phyloP scores from a whole-genome alignment of 2,113 vertebrate genomes.

The Euleptes europaea region DNA sequence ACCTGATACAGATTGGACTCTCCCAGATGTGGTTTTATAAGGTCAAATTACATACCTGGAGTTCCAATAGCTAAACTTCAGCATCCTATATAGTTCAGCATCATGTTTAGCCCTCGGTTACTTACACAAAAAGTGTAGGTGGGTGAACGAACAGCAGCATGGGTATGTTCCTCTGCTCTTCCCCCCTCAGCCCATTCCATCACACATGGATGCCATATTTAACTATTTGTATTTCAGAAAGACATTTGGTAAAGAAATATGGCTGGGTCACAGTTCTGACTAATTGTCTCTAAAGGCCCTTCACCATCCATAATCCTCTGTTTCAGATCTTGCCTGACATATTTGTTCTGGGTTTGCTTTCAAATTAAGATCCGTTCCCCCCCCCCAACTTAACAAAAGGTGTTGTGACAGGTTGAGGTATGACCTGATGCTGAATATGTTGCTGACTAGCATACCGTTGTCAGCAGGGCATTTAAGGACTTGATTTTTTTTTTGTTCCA shows the following conservation, averaged over 20 bases:
- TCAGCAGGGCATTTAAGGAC: conserved; percentile 15
- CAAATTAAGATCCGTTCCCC: not conserved
- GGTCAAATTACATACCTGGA: too few relatives aligned
- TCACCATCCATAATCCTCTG: fast-evolving
- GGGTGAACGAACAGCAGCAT: too few relatives aligned
- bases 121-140: not conserved
- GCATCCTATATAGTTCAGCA: too few relatives aligned
- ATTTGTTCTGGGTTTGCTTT: not conserved
- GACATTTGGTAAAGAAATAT: not conserved
- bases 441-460: not conserved
- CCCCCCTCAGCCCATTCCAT: not conserved
- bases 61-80: too few relatives aligned
- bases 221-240: not conserved
- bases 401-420: conserved; percentile 3
- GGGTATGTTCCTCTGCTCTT: not conserved
- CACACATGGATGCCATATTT: not conserved
- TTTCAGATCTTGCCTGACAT: not conserved
- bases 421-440: not conserved
- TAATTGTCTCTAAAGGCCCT: not conserved
- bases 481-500: conserved; percentile 15
- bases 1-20: too few relatives aligned
- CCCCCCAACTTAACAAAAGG: not conserved
- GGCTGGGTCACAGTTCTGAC: not conserved
- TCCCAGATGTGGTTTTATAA: too few relatives aligned
- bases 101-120: not conserved